A percentile compares a stretch with the other conserved stretches of the same genome.
Conservation (phyloP, 2,113 vertebrate genomes). For the Dicentrarchus labrax region DNA sequence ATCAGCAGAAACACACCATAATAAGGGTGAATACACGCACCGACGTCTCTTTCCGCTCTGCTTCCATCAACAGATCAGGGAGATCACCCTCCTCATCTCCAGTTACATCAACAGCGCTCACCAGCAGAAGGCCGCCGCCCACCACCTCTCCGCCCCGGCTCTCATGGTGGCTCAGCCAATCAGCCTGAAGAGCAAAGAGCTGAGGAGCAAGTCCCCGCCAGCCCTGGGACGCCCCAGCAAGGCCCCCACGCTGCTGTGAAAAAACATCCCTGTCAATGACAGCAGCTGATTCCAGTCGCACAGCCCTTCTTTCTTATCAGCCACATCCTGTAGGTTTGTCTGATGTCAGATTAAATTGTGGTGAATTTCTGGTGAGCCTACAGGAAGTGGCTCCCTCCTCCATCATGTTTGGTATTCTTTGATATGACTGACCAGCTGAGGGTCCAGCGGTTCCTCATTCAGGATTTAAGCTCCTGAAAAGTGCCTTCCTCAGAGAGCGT, state of each 20-base stretch:
- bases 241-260: conserved; percentile 93
- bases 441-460: neutral
- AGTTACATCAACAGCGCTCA: conserved; percentile 94
- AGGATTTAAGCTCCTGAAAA: neutral
- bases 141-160: conserved; percentile 93
- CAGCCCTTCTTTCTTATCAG: neutral
- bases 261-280: neutral
- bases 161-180: conserved; percentile 85
- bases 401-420: neutral
- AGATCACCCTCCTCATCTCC: conserved; percentile 94
- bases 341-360: neutral
- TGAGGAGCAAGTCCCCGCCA: conserved; percentile 86
- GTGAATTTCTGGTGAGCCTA: too few species aligned
- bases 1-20: neutral
- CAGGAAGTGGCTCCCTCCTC: neutral
- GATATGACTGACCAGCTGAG: neutral
- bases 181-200: conserved; percentile 85
- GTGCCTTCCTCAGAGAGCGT: conserved; percentile 11
- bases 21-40: neutral
- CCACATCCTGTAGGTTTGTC: neutral
- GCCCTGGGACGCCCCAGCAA: conserved; percentile 90
- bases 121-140: conserved; percentile 90
- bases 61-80: conserved; percentile 89
- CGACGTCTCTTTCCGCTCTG: conserved; percentile 5
- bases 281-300: neutral